Conservation (phyloP, 2,797 vertebrate genomes). For the Vireo griseus region DNA sequence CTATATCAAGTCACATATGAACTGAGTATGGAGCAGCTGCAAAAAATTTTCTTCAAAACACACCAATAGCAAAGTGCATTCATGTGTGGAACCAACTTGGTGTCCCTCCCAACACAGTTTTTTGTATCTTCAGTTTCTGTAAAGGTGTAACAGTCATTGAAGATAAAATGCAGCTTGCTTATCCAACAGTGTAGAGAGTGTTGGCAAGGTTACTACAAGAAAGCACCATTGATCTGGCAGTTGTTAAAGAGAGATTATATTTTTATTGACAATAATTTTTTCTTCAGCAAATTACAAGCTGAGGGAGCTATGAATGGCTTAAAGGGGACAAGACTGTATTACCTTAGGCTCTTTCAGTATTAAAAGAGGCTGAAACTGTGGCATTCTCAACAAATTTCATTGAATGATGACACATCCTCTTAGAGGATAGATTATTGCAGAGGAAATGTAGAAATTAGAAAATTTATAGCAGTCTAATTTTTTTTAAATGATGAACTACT, state of each 20-base stretch:
- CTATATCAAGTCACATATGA: not conserved
- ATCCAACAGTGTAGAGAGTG: not conserved
- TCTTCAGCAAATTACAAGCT: not conserved
- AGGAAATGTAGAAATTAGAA: not conserved
- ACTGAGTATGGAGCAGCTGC: not conserved
- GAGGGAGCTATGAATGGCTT: not conserved
- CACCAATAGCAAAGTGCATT: accelerated
- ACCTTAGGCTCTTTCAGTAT: not conserved
- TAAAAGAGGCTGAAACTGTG: not conserved
- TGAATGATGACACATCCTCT: not conserved
- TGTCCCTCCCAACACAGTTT: not conserved
- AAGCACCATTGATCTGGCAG: not conserved
- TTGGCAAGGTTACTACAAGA: not conserved
- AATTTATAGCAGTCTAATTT: not conserved
- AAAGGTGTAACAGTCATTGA: not conserved
- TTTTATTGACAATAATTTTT: not conserved
- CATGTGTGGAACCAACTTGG: not conserved
- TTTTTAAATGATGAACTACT: not conserved
- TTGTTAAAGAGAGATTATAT: not conserved
- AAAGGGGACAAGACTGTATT: not conserved
- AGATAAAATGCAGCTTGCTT: not conserved
- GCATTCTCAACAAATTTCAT: not conserved
- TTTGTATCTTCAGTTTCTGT: not conserved
- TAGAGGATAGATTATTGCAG: not conserved
- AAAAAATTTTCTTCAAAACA: not conserved